phyloP scores from a whole-genome alignment of 1,140 invertebrate genomes.

The Oryctes rhinoceros region DNA sequence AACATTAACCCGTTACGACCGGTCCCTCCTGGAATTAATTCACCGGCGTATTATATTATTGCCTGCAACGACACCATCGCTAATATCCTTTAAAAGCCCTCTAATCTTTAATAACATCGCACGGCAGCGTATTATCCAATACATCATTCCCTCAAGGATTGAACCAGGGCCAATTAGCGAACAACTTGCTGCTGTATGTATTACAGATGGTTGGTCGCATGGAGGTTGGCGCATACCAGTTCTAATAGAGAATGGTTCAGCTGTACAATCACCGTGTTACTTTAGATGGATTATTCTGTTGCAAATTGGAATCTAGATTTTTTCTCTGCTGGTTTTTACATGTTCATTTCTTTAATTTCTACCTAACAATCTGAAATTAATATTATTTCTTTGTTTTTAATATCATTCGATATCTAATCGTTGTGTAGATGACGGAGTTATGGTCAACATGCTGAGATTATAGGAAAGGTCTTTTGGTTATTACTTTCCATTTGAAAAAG shows the following conservation, averaged over 20 bases:
- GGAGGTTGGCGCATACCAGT: neutral
- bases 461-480: no score
- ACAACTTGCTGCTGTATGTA: neutral
- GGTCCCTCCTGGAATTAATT: neutral
- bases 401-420: no score
- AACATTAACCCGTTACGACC: neutral
- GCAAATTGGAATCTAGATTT: no score
- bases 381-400: no score
- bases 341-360: no score
- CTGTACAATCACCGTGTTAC: neutral
- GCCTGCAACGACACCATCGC: neutral
- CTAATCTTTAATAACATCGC: conserved; percentile 30
- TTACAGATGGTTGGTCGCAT: neutral
- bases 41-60: conserved; percentile 5
- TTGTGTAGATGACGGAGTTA: no score
- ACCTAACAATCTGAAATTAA: no score
- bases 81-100: conserved; percentile 6
- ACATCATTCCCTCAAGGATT: conserved; percentile 22
- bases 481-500: no score
- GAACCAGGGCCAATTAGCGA: conserved; percentile 2
- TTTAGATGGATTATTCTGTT: no score
- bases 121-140: neutral
- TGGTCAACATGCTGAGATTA: no score
- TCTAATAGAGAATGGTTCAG: conserved; percentile 2
- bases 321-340: no score